Conservation (phyloP, 2,888 invertebrate genomes). For the Volucella bombylans region DNA sequence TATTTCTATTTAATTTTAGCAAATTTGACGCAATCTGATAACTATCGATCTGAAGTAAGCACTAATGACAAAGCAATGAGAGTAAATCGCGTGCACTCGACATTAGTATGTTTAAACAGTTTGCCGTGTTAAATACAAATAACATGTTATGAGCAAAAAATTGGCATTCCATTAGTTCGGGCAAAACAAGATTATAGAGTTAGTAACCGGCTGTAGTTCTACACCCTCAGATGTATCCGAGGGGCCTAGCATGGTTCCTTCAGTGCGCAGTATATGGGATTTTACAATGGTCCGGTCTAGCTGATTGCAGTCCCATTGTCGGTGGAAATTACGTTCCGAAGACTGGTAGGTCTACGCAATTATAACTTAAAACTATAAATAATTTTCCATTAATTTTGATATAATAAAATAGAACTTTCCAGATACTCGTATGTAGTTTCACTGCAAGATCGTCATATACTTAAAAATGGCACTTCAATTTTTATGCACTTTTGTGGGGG, state of each 20-base stretch:
- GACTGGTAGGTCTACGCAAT: constrained; percentile 66
- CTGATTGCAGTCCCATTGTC: constrained; percentile 77
- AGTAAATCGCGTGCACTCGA: constrained; percentile 54
- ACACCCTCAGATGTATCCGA: constrained; percentile 59
- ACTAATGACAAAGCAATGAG: constrained; percentile 9
- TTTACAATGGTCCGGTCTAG: constrained; percentile 73
- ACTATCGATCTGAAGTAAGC: constrained; percentile 31
- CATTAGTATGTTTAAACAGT: constrained; percentile 78
- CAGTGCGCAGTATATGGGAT: constrained; percentile 29
- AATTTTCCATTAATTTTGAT: constrained; percentile 13
- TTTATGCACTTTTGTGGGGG: constrained; percentile 81
- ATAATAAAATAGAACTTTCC: constrained; percentile 60
- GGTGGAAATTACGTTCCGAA: constrained; percentile 77
- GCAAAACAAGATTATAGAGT: constrained; percentile 12
- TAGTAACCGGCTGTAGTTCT: constrained; percentile 41
- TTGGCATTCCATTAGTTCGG: constrained; percentile 17
- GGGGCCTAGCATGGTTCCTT: constrained; percentile 37
- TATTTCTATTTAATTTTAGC: not conserved
- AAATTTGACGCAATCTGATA: constrained; percentile 25
- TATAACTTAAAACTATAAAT: not conserved
- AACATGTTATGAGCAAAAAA: constrained; percentile 31
- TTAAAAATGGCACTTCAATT: constrained; percentile 18
- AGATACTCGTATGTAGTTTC: constrained; percentile 81
- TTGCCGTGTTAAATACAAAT: constrained; percentile 74
- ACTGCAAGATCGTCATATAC: constrained; percentile 77